Base-by-base conservation (phyloP, 2,888 invertebrate species). In the Trichacis sp. region DNA sequence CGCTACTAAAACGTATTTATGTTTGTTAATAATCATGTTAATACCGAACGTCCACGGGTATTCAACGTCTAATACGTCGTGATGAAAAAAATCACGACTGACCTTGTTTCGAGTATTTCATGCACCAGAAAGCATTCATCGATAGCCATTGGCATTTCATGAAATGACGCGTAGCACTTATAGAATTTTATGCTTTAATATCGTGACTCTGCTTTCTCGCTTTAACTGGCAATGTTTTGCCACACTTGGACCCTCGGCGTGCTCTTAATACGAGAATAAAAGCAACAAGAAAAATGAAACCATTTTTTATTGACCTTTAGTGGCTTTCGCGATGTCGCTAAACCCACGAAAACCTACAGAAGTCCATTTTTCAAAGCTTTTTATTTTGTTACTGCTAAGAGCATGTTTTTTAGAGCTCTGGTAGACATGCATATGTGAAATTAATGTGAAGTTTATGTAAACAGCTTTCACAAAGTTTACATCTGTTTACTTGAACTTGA, bases 81-180 rank as follows among this genome's bases (percentile, higher is more conserved):
- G 54, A 65, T 61, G 24, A 51, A 52, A 48, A 61, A 64, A 52
- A 4, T 4, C 58, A 57, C 53, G 47, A 47, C 58, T 54, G 60
- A 48, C 61, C 65, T 66, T 61, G 55, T 61, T 65, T 66, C 33
- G 40, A 60, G 46, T 55, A 29, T 15, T 36, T 14, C n/a, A 42
- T 46, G 12, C 38, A 17, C 20, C 20, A 42, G 11, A 60, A 53
- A 60, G 60, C 56, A 65, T 65, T 61, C 57, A 61, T 19, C 17
- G 19, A 19, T 19, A n/a, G 42, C 9, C 11, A 43, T 19, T 43
- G 43, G 18, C 18, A 43, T 43, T 43, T 43, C 43, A 43, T 19
- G 9, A 11, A 43, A 18, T 19, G 43, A 43, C 17, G 19, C 18
- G 18, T 18, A 18, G 43, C 19, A 43, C 17, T 19, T 18, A 43